Conservation (phyloP, 2,113 vertebrate genomes). For the Cynoglossus semilaevis region DNA sequence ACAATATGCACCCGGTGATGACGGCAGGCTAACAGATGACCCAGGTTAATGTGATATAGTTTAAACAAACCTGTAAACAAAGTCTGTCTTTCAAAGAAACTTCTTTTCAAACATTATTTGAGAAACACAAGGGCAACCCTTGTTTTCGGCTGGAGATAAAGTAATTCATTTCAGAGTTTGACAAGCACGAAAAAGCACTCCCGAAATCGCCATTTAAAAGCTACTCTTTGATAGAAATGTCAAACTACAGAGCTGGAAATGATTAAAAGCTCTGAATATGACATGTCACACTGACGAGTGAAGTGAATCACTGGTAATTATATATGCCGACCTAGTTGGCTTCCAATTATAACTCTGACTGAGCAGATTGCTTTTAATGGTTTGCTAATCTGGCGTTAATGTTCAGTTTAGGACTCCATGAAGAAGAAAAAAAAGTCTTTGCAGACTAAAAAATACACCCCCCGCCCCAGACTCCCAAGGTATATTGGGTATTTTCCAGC, state of each 20-base stretch:
- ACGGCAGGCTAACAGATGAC: conserved; percentile 24
- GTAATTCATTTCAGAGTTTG: conserved; percentile 67
- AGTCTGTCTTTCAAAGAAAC: conserved; percentile 27
- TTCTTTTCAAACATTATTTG: conserved; percentile 42
- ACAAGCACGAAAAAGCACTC: conserved; percentile 57
- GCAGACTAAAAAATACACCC: conserved; percentile 10
- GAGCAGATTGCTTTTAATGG: conserved; percentile 30
- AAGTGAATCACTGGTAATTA: conserved; percentile 62
- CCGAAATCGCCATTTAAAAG: conserved; percentile 67
- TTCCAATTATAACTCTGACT: conserved; percentile 36
- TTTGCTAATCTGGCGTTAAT: conserved; percentile 20
- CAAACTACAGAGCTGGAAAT: conserved; percentile 67
- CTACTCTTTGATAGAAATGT: conserved; percentile 67
- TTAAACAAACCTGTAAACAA: conserved; percentile 62
- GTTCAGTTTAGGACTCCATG: conserved; percentile 28
- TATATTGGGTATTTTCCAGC: conserved; percentile 28
- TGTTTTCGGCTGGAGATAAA: conserved; percentile 49
- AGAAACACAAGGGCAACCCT: conserved; percentile 37
- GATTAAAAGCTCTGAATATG: conserved; percentile 58
- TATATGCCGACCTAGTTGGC: conserved; percentile 33
- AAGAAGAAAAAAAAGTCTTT: conserved; percentile 4
- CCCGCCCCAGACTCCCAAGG: conserved; percentile 9
- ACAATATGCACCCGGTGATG: conserved; percentile 20
- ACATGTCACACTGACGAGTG: conserved; percentile 37
- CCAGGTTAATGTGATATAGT: conserved; percentile 54